phyloP scores from a whole-genome alignment of 1,140 invertebrate genomes.

The Drosophila tropicalis region DNA sequence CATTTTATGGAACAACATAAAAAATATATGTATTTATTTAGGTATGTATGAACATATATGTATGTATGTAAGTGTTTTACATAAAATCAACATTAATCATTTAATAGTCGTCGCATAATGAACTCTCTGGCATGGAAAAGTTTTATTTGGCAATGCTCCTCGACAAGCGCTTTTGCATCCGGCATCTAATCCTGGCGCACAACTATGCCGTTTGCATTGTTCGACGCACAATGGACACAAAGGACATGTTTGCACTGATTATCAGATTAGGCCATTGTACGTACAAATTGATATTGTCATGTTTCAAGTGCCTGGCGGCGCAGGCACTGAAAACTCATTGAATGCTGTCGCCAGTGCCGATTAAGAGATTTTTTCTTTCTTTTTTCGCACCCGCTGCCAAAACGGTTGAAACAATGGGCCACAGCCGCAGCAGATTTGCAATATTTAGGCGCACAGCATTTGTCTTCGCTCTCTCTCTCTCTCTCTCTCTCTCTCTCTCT shows the following conservation, averaged over 20 bases:
- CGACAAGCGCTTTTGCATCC: conserved; percentile 40
- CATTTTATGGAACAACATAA: conserved; percentile 42
- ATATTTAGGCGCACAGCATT: conserved; percentile 63
- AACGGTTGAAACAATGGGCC: conserved; percentile 59
- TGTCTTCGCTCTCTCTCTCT: conserved; percentile 6
- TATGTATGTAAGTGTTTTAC: conserved; percentile 52
- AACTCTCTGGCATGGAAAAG: conserved; percentile 43
- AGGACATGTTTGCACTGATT: conserved; percentile 83
- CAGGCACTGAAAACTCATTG: conserved; percentile 63
- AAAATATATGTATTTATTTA: conserved; percentile 3
- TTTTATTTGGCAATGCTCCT: conserved; percentile 40
- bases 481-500: neutral
- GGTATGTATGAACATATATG: no score
- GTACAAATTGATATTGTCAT: conserved; percentile 83
- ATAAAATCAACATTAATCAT: conserved; percentile 78
- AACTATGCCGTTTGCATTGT: conserved; percentile 83
- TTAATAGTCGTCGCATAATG: conserved; percentile 69
- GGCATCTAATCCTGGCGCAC: conserved; percentile 82
- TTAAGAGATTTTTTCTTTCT: conserved; percentile 82
- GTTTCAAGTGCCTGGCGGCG: conserved; percentile 77
- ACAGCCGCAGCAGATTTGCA: conserved; percentile 67
- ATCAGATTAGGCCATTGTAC: conserved; percentile 83
- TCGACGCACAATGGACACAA: conserved; percentile 82
- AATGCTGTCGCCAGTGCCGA: conserved; percentile 82
- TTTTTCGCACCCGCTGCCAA: conserved; percentile 58